Conservation (phyloP, 2,888 invertebrate genomes). For the Athripsodes cinereus region DNA sequence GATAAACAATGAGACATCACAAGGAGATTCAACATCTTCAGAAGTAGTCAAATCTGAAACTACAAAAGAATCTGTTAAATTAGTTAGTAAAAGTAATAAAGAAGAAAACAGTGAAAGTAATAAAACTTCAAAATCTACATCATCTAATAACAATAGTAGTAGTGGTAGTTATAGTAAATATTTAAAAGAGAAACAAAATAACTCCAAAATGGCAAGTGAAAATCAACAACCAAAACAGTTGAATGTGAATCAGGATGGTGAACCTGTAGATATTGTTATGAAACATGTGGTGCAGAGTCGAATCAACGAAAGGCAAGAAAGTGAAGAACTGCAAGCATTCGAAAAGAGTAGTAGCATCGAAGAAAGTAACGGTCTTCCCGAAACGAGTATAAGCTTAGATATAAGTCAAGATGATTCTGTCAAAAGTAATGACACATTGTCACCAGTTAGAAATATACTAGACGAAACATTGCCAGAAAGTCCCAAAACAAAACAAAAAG, state of each 20-base stretch:
- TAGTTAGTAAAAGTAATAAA: no score
- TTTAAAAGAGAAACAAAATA: conserved; percentile 13
- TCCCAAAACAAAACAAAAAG: conserved; percentile 14
- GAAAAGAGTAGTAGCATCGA: not conserved
- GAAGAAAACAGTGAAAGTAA: not conserved
- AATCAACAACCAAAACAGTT: not conserved
- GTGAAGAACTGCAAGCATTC: conserved; percentile 21
- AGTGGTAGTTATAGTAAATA: conserved; percentile 14
- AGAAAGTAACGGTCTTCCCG: not conserved
- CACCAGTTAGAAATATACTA: conserved; percentile 13
- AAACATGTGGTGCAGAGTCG: conserved; percentile 9
- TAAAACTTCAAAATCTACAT: not conserved
- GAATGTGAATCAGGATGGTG: not conserved
- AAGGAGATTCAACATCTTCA: not conserved
- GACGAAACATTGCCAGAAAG: conserved; percentile 19
- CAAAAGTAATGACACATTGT: conserved; percentile 3
- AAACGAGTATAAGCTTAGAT: not conserved
- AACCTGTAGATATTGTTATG: conserved; percentile 13
- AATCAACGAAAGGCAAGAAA: conserved; percentile 10
- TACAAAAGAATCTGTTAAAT: not conserved
- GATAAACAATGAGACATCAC: not conserved
- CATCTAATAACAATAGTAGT: no score
- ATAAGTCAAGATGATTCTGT: conserved; percentile 4
- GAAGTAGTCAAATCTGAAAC: not conserved
- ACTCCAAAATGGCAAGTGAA: not conserved